Evolutionary conservation across 2,797 vertebrate species (phyloP), one percentile per base, ranked within the genome.

Genomic region (Pempheris klunzingeri): DNA sequence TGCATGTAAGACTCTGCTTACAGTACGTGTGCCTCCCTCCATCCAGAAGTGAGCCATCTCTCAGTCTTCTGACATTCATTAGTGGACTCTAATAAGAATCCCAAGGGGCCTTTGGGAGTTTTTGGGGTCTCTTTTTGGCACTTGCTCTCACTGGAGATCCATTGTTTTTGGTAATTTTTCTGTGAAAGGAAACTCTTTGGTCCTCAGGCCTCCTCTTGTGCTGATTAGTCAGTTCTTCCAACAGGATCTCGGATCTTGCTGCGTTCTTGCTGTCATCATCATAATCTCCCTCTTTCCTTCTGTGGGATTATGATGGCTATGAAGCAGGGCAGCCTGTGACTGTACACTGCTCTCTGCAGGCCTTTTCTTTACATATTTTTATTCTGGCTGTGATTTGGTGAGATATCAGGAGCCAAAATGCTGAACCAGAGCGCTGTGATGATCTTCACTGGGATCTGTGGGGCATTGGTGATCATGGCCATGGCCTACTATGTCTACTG

Each of bases 401-500:
- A 63, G 7, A 66, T 39, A 89, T 55, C 50, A 69, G 39, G 36
- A 88, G 83, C 90, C 88, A 94, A 90, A 79, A 94, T 94, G 98
- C 86, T 97, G 93, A 95, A 90, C 93, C 96, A 96, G 88, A 95
- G 96, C 0, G 93, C 95, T 55, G 92, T 96, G 78, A 96, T 97
- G 91, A 93, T 99, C 82, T 97, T 99, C 92, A 96, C 96, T 15
- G 97, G 97, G 36, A 77, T 97, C 59, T 99, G 97, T 24, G 90
- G 95, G 28, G 93, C 96, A 0, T 90, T 99, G 92, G 93, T 97
- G 80, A 80, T 94, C 3, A 90, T 96, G 95, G 98, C 97, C 26
- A 90, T 99, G 94, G 94, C 94, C 84, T 99, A 99, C 91, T 99
- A 99, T 80, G 92, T 97, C 78, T 99, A 97, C 90, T 98, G 98